Percentiles rank a stretch among this genome's conserved stretches.
Conservation (phyloP, 2,113 vertebrate genomes). For the Peromyscus polionotus region DNA sequence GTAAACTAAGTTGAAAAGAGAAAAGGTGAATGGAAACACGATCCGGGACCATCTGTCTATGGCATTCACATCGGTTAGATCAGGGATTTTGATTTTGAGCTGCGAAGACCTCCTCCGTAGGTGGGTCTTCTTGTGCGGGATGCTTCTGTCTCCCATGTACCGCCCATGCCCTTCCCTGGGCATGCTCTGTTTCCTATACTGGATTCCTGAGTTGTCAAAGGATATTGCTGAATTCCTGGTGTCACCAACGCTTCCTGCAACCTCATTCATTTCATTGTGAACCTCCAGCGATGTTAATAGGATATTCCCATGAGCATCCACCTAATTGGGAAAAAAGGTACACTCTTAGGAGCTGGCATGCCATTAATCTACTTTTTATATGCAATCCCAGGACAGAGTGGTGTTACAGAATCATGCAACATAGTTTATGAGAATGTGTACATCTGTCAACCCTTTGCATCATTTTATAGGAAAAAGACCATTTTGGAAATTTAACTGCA, state of each 20-base stretch:
- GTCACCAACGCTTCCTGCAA: constrained; percentile 91
- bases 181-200: constrained; percentile 94
- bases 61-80: constrained; percentile 98
- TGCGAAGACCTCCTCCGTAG: constrained; percentile 96
- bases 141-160: constrained; percentile 90
- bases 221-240: constrained; percentile 94
- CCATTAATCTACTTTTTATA: neutral
- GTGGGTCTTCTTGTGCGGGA: constrained; percentile 92
- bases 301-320: constrained; percentile 97
- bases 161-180: constrained; percentile 88
- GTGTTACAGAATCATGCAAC: neutral
- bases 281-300: constrained; percentile 97
- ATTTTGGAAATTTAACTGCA: neutral
- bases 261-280: constrained; percentile 97
- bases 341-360: neutral
- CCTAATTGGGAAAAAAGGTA: constrained; percentile 84
- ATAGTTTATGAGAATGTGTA: rapidly evolving
- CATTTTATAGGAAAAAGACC: neutral
- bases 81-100: constrained; percentile 98
- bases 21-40: constrained; percentile 97
- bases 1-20: constrained; percentile 99
- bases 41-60: constrained; percentile 99
- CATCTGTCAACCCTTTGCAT: neutral
- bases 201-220: constrained; percentile 96
- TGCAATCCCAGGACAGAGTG: neutral